phyloP scores from a whole-genome alignment of 1,140 invertebrate genomes.

The Anoplophora glabripennis region DNA sequence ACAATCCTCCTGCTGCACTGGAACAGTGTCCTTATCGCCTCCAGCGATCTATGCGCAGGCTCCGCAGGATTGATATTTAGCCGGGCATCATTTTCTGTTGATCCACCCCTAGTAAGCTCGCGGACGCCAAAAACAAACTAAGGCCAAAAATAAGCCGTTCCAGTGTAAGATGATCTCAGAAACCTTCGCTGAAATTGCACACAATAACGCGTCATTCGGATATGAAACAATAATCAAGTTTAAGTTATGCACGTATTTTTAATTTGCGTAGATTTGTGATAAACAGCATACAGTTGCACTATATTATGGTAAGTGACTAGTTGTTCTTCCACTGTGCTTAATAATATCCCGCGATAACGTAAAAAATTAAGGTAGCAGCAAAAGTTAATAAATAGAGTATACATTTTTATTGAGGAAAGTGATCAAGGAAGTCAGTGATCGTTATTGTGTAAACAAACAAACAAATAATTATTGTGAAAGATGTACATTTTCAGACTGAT shows the following conservation, averaged over 20 bases:
- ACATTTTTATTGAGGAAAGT: no score
- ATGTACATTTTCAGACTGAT: no score
- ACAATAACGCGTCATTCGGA: neutral
- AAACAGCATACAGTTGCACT: no score
- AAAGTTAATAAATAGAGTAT: no score
- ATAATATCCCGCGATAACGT: neutral
- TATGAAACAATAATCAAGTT: neutral
- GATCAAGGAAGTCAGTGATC: no score
- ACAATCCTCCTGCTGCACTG: no score
- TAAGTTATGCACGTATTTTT: constrained; percentile 1
- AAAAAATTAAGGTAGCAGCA: neutral
- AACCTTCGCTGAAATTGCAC: neutral
- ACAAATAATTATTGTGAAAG: no score
- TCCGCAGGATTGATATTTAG: constrained; percentile 3
- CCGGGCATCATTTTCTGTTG: neutral
- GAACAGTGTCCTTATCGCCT: neutral
- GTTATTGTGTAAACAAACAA: no score
- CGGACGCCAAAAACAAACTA: neutral
- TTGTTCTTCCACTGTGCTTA: neutral
- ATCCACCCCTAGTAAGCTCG: neutral
- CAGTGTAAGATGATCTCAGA: constrained; percentile 2
- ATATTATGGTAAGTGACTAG: constrained; percentile 3
- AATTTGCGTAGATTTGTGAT: neutral
- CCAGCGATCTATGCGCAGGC: constrained; percentile 2
- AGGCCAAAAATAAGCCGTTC: neutral